Base-by-base conservation (phyloP, 2,797 vertebrate genomes). In the Sorex maritimensis region DNA sequence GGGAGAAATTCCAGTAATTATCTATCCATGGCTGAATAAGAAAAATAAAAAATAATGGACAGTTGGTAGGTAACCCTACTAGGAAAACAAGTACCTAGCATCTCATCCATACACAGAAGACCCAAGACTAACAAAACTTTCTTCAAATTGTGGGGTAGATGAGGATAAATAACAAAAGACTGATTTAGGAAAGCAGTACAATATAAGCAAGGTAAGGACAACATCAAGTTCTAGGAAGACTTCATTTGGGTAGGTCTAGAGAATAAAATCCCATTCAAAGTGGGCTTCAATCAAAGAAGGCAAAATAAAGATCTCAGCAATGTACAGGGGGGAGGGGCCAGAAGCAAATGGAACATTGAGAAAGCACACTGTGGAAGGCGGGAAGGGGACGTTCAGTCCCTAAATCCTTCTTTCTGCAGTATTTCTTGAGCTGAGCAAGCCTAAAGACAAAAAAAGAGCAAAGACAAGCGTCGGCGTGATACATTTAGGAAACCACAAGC, bases 11-110 rank as follows among this genome's bases (percentile, higher is more conserved):
- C 68, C 28, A 91, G 7, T 73, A 67, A 92, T 67, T 55, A 52
- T 26, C 41, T 68, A 71, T 23, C 63, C 49, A 26, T 93, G 38
- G 24, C 13, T 93, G 26, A 83, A 73, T 86, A 78, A 1, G 7
- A 77, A 94, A 92, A 82, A 30, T 65, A 44, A 77, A 94, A 92
- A 82, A 30, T 65, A 88, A 81, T 41, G 68, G 49, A 55, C 17
- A 88, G 24, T 11, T 79, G 38, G 3, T 23, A 55, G 58, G 30
- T 72, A 34, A 21, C 10, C 2, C 26, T 78, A 72, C 21, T 41
- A 90, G 77, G 72, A 90, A 71, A 52, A 75, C 9, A 95, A 81
- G 82, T 63, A 71, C 12, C 26, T 58, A 41, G 19, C 24, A 69
- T 26, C 1, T 82, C n/a, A 67, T 28, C 69, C 81, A 73, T 2